Percentiles rank a stretch among this genome's conserved stretches.
phyloP scores from a whole-genome alignment of 2,797 vertebrate species.

The Dendrocincla tyrannina region DNA sequence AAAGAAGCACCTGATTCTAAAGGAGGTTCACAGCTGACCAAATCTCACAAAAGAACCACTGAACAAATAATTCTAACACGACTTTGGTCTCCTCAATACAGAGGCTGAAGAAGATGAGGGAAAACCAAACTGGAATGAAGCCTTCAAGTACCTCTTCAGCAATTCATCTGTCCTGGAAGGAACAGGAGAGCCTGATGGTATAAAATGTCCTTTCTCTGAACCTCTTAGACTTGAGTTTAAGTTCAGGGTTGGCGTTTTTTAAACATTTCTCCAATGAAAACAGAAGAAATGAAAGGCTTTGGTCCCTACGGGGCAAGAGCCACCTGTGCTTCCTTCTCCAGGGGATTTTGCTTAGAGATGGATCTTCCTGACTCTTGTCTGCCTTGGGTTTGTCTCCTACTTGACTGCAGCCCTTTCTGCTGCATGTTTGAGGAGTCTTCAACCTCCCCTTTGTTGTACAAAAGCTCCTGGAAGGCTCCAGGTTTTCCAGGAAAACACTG shows the following conservation, averaged over 20 bases:
- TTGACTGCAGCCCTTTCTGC: neutral
- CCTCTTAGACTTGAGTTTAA: neutral
- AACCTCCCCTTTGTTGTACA: neutral
- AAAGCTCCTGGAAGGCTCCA: fast-evolving
- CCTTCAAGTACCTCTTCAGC: neutral
- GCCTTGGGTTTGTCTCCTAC: neutral
- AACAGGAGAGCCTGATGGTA: neutral
- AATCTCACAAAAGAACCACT: neutral
- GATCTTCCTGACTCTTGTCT: neutral
- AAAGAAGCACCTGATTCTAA: neutral
- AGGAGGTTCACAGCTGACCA: no score
- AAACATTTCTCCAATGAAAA: neutral
- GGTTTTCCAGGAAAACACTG: neutral
- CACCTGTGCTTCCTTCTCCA: neutral
- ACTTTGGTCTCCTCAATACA: neutral
- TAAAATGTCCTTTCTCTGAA: neutral
- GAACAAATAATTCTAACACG: neutral
- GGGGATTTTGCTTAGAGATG: neutral
- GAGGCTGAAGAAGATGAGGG: neutral
- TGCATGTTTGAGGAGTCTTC: neutral
- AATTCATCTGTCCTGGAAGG: neutral
- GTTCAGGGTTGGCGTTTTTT: fast-evolving
- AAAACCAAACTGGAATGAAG: neutral
- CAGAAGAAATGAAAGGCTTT: neutral
- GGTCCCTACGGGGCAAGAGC: neutral